Conservation (phyloP, 2,113 vertebrate genomes). For the Melanocharis versteri region DNA sequence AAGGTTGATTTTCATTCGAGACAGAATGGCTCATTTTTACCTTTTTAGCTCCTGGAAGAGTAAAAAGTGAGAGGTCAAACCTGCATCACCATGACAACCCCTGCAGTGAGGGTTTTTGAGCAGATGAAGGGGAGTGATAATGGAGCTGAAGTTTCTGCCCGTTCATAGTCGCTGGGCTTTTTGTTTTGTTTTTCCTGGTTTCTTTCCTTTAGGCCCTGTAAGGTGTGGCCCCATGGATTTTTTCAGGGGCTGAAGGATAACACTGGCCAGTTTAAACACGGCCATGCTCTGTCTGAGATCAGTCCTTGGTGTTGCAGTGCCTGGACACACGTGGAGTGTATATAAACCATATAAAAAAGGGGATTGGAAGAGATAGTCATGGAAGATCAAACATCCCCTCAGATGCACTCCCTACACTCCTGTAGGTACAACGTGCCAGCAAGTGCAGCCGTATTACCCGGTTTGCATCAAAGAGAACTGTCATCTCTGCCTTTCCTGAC, state of each 20-base stretch:
- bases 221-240: not conserved
- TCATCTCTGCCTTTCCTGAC: not conserved
- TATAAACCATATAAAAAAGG: not conserved
- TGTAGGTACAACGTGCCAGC: not conserved
- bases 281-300: not conserved
- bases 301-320: not conserved
- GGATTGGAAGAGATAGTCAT: not conserved
- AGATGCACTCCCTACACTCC: not conserved
- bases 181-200: not conserved
- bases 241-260: not conserved
- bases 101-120: constrained; percentile 54
- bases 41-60: constrained; percentile 76
- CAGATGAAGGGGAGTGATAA: constrained; percentile 72
- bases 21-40: constrained; percentile 75
- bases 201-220: not conserved
- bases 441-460: not conserved
- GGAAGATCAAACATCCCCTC: not conserved
- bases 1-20: constrained; percentile 74
- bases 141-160: constrained; percentile 62
- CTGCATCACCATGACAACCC: constrained; percentile 78
- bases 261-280: not conserved
- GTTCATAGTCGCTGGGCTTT: not conserved
- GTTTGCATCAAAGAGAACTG: not conserved
- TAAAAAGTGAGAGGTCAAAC: constrained; percentile 80
- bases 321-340: rapidly evolving